A percentile compares a stretch with the other conserved stretches of the same genome.
These are phyloP conservation scores for Peromyscus nudipes DNA, from an alignment of 2,797 vertebrate genomes.

Conservation along the genomic window DNA sequence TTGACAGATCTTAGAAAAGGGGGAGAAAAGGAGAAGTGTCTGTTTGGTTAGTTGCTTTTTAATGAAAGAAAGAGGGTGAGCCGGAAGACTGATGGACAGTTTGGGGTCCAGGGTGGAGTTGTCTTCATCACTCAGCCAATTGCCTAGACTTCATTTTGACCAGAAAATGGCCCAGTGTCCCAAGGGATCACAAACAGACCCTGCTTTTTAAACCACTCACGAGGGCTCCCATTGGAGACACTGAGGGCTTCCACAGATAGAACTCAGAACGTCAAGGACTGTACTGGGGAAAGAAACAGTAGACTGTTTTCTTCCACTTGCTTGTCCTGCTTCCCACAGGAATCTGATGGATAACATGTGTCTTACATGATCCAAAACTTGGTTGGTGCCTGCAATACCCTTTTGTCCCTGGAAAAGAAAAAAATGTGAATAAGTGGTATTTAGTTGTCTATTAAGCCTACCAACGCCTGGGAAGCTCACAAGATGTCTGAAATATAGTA, in stretches of 20 bases:
- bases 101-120: background rate
- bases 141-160: background rate
- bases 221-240: background rate
- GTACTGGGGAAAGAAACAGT: background rate
- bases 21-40: background rate
- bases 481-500: background rate
- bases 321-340: background rate
- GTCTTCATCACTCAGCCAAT: background rate
- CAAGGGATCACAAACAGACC: background rate
- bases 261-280: background rate
- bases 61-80: background rate
- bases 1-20: background rate
- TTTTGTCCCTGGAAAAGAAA: background rate
- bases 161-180: background rate
- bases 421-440: background rate
- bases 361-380: background rate
- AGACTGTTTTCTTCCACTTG: background rate
- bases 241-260: background rate
- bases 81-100: background rate
- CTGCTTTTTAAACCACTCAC: background rate
- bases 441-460: background rate
- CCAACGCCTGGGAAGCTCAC: background rate
- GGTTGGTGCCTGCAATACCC: too few relatives aligned
- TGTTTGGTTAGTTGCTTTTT: background rate
- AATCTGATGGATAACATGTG: too few relatives aligned